Evolutionary conservation across 2,888 invertebrate species (phyloP).

Genomic region (Sinopyrophorus schimmeli): DNA sequence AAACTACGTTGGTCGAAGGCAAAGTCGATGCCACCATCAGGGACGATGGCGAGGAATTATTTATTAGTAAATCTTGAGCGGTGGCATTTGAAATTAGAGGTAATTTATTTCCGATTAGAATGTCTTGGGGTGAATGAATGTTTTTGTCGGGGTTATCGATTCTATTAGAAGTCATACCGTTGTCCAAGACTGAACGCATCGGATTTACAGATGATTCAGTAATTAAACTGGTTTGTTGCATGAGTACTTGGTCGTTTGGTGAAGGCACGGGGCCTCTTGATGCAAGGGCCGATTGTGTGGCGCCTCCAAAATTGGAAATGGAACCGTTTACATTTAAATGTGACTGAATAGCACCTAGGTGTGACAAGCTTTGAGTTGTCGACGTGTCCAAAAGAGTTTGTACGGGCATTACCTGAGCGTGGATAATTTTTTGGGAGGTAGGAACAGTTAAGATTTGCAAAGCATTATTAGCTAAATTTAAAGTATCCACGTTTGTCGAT

Average conservation of each 20-base stretch:
- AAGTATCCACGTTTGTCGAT: conserved; percentile 16
- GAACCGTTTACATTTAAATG: conserved; percentile 9
- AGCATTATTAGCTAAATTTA: conserved; percentile 9
- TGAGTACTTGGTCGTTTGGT: conserved; percentile 28
- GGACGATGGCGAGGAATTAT: conserved; percentile 38
- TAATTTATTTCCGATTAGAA: conserved; percentile 38
- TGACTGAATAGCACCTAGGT: conserved; percentile 19
- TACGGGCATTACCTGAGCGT: conserved; percentile 31
- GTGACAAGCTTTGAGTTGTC: conserved; percentile 32
- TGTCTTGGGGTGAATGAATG: conserved; percentile 39
- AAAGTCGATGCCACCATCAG: conserved; percentile 42
- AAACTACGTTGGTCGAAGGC: conserved; percentile 39
- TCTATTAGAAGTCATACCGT: conserved; percentile 31
- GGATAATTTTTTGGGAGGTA: conserved; percentile 32
- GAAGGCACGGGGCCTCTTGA: conserved; percentile 11
- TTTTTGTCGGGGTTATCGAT: conserved; percentile 14
- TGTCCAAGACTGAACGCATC: conserved; percentile 33
- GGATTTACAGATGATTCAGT: conserved; percentile 23
- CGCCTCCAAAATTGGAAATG: conserved; percentile 3
- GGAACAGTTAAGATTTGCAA: conserved; percentile 17
- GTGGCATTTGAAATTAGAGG: conserved; percentile 37
- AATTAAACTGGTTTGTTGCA: conserved; percentile 26
- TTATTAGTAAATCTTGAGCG: conserved; percentile 53
- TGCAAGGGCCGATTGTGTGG: conserved; percentile 2
- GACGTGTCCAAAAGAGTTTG: conserved; percentile 30